These are phyloP conservation scores for Notothenia rossii DNA, from an alignment of 2,113 vertebrate genomes.

Conservation along the genomic window DNA sequence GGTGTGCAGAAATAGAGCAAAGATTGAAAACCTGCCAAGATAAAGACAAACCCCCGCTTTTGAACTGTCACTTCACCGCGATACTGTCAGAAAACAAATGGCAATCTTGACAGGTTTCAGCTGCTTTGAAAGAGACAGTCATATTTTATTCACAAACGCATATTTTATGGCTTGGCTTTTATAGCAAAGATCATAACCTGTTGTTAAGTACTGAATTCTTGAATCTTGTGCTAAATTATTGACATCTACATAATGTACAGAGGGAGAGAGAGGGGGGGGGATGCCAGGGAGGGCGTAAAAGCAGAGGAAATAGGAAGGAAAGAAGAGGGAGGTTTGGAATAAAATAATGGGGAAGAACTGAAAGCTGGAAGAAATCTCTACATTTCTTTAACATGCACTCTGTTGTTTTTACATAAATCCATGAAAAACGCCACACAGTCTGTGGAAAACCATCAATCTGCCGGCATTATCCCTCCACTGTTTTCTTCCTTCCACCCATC, in stretches of 20 bases:
- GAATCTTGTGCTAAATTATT: slow-evolving; percentile 75
- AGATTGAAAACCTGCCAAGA: slow-evolving; percentile 85
- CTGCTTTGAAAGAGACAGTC: slow-evolving; percentile 74
- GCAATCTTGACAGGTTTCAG: slow-evolving; percentile 77
- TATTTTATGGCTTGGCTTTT: slow-evolving; percentile 78
- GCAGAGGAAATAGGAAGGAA: not conserved
- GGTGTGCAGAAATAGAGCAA: slow-evolving; percentile 82
- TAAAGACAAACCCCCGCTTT: slow-evolving; percentile 80
- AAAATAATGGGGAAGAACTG: not conserved
- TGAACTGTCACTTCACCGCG: slow-evolving; percentile 78
- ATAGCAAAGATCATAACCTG: slow-evolving; percentile 78
- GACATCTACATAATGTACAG: slow-evolving; percentile 76
- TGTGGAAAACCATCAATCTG: slow-evolving; percentile 55
- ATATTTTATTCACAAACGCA: slow-evolving; percentile 81
- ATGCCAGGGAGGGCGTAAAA: not conserved
- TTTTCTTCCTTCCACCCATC: too few relatives aligned
- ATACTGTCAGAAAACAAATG: slow-evolving; percentile 80
- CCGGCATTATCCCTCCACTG: slow-evolving; percentile 38
- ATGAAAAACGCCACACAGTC: slow-evolving; percentile 29
- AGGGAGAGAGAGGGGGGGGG: slow-evolving; percentile 6
- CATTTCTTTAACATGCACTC: slow-evolving; percentile 6
- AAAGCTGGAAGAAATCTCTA: not conserved
- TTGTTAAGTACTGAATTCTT: slow-evolving; percentile 74
- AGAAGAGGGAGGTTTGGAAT: not conserved
- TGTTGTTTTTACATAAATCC: slow-evolving; percentile 26